Percentiles rank a stretch among this genome's conserved stretches.
These are phyloP conservation scores for Nannospalax galili DNA, from an alignment of 2,113 vertebrate species.

Conservation along the genomic window DNA sequence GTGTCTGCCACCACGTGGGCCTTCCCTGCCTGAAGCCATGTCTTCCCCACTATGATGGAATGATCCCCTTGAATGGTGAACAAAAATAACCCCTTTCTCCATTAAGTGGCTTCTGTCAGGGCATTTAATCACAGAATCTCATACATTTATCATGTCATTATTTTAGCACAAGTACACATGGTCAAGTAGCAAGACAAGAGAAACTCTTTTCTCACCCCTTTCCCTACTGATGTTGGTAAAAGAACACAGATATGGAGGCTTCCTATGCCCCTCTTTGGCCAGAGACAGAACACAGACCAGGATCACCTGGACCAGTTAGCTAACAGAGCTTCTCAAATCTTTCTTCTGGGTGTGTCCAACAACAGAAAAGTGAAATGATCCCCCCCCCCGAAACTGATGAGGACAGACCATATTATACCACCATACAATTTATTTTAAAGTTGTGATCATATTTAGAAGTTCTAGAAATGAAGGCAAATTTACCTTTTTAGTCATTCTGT, in stretches of 20 bases:
- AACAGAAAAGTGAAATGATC: neutral
- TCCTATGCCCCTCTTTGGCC: rapidly evolving
- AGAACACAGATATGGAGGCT: neutral
- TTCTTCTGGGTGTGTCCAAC: neutral
- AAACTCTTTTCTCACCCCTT: too few relatives aligned
- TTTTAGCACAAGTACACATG: neutral
- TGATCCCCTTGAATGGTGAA: neutral
- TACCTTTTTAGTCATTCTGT: neutral
- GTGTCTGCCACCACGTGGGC: neutral
- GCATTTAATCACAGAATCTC: neutral
- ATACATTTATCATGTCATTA: neutral
- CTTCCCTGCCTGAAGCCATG: neutral
- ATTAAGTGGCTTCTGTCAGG: neutral
- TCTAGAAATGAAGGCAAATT: neutral
- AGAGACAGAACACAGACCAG: neutral
- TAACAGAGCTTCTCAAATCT: neutral
- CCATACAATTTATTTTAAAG: neutral
- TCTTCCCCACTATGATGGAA: neutral
- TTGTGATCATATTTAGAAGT: neutral
- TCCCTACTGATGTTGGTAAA: neutral
- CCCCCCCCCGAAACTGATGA: neutral
- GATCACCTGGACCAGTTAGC: neutral
- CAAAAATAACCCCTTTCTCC: neutral
- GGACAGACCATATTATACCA: neutral
- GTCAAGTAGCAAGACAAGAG: neutral